phyloP scores from a whole-genome alignment of 2,797 vertebrate genomes.

The Myoxocephalus aenaeus region DNA sequence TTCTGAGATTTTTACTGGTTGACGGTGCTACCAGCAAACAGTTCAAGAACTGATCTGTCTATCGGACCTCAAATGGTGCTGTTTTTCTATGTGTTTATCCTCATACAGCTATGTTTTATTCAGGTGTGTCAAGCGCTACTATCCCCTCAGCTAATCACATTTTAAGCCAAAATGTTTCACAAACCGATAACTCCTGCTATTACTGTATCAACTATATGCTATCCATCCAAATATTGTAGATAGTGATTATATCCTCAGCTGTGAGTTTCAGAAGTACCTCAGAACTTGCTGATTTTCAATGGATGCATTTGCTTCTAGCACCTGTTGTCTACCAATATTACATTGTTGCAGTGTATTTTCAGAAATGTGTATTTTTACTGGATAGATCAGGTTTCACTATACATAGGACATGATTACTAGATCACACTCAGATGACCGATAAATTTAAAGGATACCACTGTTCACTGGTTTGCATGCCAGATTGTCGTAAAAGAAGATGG shows the following conservation, averaged over 20 bases:
- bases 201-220: constrained; percentile 76
- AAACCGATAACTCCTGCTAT: constrained; percentile 70
- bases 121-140: constrained; percentile 77
- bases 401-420: constrained; percentile 47
- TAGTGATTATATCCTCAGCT: constrained; percentile 77
- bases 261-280: constrained; percentile 81
- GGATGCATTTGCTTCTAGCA: constrained; percentile 75
- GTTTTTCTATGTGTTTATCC: constrained; percentile 86
- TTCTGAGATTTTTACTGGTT: constrained; percentile 83
- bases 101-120: constrained; percentile 78
- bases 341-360: constrained; percentile 70
- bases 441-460: constrained; percentile 61
- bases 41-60: constrained; percentile 82
- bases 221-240: constrained; percentile 84
- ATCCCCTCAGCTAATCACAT: constrained; percentile 75
- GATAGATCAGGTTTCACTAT: constrained; percentile 73
- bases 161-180: constrained; percentile 77
- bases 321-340: constrained; percentile 64
- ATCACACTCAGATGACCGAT: constrained; percentile 55
- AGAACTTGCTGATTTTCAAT: constrained; percentile 72
- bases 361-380: constrained; percentile 78
- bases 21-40: constrained; percentile 89
- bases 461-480: constrained; percentile 64
- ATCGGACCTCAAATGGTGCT: constrained; percentile 89
- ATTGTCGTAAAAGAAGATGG: constrained; percentile 28